These are phyloP conservation scores for Isurus oxyrinchus DNA, from an alignment of 2,113 vertebrate species.

Conservation along the genomic window DNA sequence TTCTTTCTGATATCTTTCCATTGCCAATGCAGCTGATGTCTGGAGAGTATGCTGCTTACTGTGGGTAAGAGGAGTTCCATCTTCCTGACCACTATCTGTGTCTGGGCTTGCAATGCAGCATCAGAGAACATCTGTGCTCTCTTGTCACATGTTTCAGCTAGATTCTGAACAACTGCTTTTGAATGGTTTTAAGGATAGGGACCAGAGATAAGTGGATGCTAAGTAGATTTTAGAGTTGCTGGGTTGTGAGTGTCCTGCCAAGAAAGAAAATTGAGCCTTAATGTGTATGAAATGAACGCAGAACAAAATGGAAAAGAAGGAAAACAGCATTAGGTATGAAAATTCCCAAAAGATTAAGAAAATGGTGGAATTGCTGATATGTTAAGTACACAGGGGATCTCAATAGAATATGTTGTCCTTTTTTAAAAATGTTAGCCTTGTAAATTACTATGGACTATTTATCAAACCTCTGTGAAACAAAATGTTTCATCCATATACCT, in stretches of 20 bases:
- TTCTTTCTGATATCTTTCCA: not conserved
- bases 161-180: not conserved
- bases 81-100: too few species aligned
- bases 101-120: not conserved
- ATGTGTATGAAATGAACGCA: not conserved
- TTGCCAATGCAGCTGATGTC: too few species aligned
- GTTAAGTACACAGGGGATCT: not conserved
- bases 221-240: not conserved
- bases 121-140: not conserved
- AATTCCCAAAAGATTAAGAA: not conserved
- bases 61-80: not conserved
- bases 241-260: not conserved
- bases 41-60: not conserved
- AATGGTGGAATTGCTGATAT: not conserved
- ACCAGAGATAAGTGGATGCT: not conserved
- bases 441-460: not conserved
- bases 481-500: not conserved
- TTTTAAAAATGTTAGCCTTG: not conserved
- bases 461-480: not conserved
- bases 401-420: not conserved
- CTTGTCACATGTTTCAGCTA: not conserved
- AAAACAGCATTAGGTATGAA: not conserved
- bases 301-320: not conserved
- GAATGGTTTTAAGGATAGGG: too few species aligned
- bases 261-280: not conserved